Conservation (phyloP, 2,888 invertebrate species). For the Axea sp. region DNA sequence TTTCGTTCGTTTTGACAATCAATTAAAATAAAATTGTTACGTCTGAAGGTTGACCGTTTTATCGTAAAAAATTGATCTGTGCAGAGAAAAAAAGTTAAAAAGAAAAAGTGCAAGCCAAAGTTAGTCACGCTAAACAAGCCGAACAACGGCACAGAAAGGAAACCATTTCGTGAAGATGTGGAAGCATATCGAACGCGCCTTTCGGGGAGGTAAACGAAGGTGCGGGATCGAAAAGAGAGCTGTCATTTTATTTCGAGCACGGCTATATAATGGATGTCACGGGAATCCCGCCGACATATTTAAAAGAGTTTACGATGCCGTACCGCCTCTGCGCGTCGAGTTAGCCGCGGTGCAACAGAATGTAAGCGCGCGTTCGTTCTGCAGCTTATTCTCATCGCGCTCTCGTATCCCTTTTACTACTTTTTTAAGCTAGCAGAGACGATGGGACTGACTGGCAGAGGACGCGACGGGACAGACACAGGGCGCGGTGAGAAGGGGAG, state of each 20-base stretch:
- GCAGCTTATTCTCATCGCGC: conserved; percentile 63
- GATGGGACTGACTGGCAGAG: conserved; percentile 54
- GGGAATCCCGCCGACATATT: conserved; percentile 65
- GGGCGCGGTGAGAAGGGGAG: conserved; percentile 44
- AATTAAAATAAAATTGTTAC: conserved; percentile 33
- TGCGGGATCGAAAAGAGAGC: conserved; percentile 55
- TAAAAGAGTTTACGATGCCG: conserved; percentile 71
- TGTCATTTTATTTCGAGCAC: conserved; percentile 61
- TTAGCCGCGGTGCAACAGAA: conserved; percentile 60
- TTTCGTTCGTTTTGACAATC: too few relatives aligned
- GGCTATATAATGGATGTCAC: conserved; percentile 59
- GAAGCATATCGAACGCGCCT: conserved; percentile 65
- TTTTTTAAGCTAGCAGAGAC: conserved; percentile 68
- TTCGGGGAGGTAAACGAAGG: conserved; percentile 67
- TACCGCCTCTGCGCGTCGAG: conserved; percentile 57
- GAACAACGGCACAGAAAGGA: conserved; percentile 40
- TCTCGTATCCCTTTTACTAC: conserved; percentile 67
- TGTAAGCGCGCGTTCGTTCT: conserved; percentile 60
- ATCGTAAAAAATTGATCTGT: conserved; percentile 23
- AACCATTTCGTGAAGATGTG: conserved; percentile 55
- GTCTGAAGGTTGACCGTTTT: not conserved
- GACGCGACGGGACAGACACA: conserved; percentile 55
- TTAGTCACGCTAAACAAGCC: conserved; percentile 38
- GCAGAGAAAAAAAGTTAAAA: not conserved
- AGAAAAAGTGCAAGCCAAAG: conserved; percentile 10